Conservation (phyloP, 2,888 invertebrate genomes). For the Glomeris marginata region DNA sequence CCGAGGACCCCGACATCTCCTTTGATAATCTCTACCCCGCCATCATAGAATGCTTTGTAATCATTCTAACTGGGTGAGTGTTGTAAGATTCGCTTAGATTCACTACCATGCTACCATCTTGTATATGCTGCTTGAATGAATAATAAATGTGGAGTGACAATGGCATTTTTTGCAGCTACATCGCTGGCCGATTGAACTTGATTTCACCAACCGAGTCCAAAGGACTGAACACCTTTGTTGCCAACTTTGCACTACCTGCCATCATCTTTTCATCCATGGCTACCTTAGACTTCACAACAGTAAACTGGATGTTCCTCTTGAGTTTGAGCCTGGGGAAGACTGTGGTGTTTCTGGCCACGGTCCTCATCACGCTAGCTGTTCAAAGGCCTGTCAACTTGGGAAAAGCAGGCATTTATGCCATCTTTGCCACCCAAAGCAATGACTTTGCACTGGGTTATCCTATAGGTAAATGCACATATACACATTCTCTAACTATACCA, state of each 20-base stretch:
- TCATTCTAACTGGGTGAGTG: slow-evolving; percentile 74
- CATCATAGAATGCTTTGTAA: slow-evolving; percentile 76
- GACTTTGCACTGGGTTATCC: slow-evolving; percentile 95
- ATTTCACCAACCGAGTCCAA: slow-evolving; percentile 70
- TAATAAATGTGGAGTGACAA: neutral
- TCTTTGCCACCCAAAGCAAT: slow-evolving; percentile 93
- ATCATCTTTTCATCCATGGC: slow-evolving; percentile 81
- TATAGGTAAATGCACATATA: slow-evolving; percentile 51
- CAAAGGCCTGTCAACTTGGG: slow-evolving; percentile 59
- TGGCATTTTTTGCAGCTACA: slow-evolving; percentile 44
- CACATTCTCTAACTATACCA: neutral
- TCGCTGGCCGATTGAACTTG: slow-evolving; percentile 67
- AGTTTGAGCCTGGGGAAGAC: slow-evolving; percentile 74
- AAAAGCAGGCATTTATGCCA: slow-evolving; percentile 76
- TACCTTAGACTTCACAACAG: slow-evolving; percentile 57
- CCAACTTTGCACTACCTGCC: slow-evolving; percentile 82
- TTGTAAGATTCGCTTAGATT: slow-evolving; percentile 1
- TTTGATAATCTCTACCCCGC: slow-evolving; percentile 78
- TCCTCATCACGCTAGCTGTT: slow-evolving; percentile 58
- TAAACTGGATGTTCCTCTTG: slow-evolving; percentile 83
- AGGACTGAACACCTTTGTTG: slow-evolving; percentile 82
- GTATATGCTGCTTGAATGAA: neutral
- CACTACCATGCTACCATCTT: neutral
- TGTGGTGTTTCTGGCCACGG: slow-evolving; percentile 63
- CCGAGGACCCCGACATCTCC: slow-evolving; percentile 7